Conservation (phyloP, 2,888 invertebrate genomes). For the Cerceris ruficornis region DNA sequence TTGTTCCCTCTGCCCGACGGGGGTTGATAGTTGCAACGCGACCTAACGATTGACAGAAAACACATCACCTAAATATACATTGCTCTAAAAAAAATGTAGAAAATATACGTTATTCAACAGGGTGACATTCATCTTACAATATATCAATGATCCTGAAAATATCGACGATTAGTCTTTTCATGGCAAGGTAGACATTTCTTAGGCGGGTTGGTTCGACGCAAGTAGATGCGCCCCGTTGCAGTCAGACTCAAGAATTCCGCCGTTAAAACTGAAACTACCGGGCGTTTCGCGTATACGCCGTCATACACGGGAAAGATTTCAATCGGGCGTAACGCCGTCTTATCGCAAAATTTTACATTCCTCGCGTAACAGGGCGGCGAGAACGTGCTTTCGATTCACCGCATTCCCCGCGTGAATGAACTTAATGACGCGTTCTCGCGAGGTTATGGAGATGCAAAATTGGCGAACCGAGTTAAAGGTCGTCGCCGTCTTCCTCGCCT, state of each 20-base stretch:
- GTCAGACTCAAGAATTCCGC: too few species aligned
- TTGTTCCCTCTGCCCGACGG: constrained; percentile 18
- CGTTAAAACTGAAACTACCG: too few species aligned
- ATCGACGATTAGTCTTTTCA: too few species aligned
- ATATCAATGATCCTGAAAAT: too few species aligned
- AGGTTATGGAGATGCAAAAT: constrained; percentile 64
- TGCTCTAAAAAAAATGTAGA: not conserved
- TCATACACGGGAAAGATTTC: constrained; percentile 24
- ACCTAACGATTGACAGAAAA: constrained; percentile 35
- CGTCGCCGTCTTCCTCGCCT: constrained; percentile 47
- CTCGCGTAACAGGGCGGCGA: constrained; percentile 35
- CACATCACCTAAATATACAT: constrained; percentile 7
- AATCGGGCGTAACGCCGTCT: constrained; percentile 40
- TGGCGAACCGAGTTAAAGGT: constrained; percentile 67
- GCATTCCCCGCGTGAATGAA: constrained; percentile 63
- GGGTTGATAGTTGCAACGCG: constrained; percentile 11
- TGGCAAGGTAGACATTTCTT: too few species aligned
- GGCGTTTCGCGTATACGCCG: not conserved
- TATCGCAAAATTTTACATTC: constrained; percentile 50
- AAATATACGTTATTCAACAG: constrained; percentile 1
- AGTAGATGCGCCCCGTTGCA: too few species aligned
- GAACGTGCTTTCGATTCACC: constrained; percentile 57
- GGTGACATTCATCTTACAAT: too few species aligned
- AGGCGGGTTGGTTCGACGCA: too few species aligned
- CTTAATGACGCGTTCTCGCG: constrained; percentile 65